Evolutionary conservation across 2,888 invertebrate species (phyloP), one percentile per base, ranked within the genome.

Genomic region (Rotaria sp.): DNA sequence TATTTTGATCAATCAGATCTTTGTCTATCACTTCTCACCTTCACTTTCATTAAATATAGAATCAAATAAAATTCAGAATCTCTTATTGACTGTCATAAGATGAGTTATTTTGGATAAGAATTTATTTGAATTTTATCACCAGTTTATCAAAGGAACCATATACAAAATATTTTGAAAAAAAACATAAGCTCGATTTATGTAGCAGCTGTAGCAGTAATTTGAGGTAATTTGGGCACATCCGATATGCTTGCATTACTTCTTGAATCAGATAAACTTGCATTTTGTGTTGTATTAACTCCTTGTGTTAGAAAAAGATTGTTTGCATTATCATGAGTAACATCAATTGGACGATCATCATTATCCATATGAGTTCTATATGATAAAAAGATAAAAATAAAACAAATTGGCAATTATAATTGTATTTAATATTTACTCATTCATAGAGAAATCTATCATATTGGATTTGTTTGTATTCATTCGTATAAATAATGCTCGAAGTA

Each of bases 401-500:
- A 41, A 5, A 41, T 41, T 41, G 8, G 8, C 21, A 52, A 24
- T 52, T 7, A 4, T 24, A 7, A 24, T 52, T 21, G 1, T 10
- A 8, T 35, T 67, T 18, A 30, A 67, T 35, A 35, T 67, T n/a
- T 30, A 67, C 67, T 67, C 30, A 0, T 67, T 35, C 67, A 67
- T 67, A 30, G 67, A 18, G 21, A 38, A 7, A n/a, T 35, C 35
- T 35, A n/a, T 15, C 21, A 38, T 38, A 41, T 75, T 86, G 1
- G 84, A 11, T 57, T 86, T 86, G 0, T n/a, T 30, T 7, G 84
- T 48, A 67, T 91, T 91, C 89, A 91, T 91, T 84, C 89, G 89
- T 50, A 90, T 90, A 89, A 91, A 91, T 75, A 91, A 88, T 87
- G 89, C 90, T n/a, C 91, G 88, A 38, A 91, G 88, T 0, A 91